Evolutionary conservation across 2,888 invertebrate species (phyloP), one percentile per base, ranked within the genome.

Genomic region (Glaucopsyche alexis): DNA sequence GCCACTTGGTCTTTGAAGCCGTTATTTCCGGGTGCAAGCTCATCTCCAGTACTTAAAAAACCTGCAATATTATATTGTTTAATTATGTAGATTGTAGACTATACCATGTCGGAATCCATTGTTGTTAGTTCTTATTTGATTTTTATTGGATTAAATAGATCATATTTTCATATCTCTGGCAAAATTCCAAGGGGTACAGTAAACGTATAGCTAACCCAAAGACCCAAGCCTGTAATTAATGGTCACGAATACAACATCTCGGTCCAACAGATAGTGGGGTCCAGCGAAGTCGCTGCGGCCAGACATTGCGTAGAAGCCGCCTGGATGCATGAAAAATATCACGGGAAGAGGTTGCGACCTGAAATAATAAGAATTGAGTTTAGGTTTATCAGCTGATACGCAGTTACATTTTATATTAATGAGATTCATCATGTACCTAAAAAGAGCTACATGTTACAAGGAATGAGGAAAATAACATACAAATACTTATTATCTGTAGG

Each of bases 1-100:
- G 96, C 96, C 69, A 95, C 94, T 81, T 96, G 95, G 91, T 98
- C 98, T 85, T 96, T 96, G 55, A 95, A 84, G 0, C 95, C 96
- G 77, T 94, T 93, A 82, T 96, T 96, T 1, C 96, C 96, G 0
- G 95, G 94, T 0, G 95, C 95, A 67, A 94, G 87, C 66, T 93
- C 88, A 69, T 95, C 95, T 0, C 95, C 96, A 0, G 95, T 95
- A 77, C 95, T 95, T 65, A 95, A 79, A 80, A 94, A 95, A 4
- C 95, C 95, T 91, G 42, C 7, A 72, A 73, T 16, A 52, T 2
- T 3, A 29, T 4, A 29, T 29, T 2, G 29, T 29, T 29, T 29
- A 29, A 3, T 29, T 29, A 29, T 29, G 1, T 29, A 29, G 4
- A 29, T 2, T 29, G 29, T 29, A 29, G 29, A 29, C 29, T 29